phyloP scores from a whole-genome alignment of 2,113 vertebrate species.

The Tenrec ecaudatus region DNA sequence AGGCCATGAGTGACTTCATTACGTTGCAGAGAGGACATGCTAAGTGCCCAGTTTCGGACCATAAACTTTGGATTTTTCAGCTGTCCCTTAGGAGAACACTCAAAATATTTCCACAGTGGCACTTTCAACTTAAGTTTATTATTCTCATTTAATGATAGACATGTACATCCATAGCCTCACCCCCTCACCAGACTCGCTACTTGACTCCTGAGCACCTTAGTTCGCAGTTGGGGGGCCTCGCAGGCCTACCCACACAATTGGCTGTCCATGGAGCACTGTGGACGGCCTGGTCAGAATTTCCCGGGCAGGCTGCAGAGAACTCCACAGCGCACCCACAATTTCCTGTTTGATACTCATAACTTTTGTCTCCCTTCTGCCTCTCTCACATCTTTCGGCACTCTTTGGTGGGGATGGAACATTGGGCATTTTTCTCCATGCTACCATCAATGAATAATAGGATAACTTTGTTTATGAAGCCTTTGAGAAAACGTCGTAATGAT shows the following conservation, averaged over 20 bases:
- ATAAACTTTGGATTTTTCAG: background rate
- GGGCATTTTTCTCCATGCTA: no score
- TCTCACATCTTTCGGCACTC: no score
- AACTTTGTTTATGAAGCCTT: no score
- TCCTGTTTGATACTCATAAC: background rate
- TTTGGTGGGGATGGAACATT: no score
- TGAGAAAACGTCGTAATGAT: no score
- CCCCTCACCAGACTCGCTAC: background rate
- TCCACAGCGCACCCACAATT: background rate
- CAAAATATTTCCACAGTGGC: background rate
- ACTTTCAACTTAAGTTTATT: background rate
- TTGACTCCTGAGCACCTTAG: background rate
- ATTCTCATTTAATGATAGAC: background rate
- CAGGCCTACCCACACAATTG: fast-evolving
- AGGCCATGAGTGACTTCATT: background rate
- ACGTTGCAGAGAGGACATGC: background rate
- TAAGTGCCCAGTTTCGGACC: background rate
- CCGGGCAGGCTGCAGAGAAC: background rate
- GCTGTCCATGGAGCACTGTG: no score
- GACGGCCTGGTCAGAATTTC: background rate
- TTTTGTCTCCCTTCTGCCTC: no score
- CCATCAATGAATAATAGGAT: no score
- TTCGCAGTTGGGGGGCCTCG: background rate
- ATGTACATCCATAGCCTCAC: background rate
- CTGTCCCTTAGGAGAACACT: background rate